These are phyloP conservation scores for Drosophila pallidifrons DNA, from an alignment of 1,140 invertebrate genomes.

Conservation along the genomic window DNA sequence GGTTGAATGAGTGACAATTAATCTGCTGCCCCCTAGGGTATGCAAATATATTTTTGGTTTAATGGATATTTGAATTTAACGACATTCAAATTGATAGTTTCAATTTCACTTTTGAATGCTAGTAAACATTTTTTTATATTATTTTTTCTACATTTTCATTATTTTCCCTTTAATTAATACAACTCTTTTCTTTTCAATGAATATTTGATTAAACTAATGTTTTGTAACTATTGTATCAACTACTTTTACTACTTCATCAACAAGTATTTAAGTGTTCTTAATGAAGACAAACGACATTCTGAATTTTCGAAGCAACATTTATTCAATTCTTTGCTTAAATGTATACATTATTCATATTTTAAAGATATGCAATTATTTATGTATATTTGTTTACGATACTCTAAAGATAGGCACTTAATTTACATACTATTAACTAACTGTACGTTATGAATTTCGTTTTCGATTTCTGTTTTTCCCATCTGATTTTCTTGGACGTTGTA, in stretches of 20 bases:
- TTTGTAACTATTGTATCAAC: no score
- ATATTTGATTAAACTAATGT: no score
- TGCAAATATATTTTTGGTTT: no score
- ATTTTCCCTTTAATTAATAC: no score
- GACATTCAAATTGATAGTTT: no score
- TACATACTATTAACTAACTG: slow-evolving; percentile 75
- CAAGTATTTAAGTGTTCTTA: neutral
- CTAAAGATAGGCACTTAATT: slow-evolving; percentile 77
- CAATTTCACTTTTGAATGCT: no score
- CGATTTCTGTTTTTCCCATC: slow-evolving; percentile 36
- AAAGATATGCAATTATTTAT: slow-evolving; percentile 56
- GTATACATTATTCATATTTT: slow-evolving; percentile 56
- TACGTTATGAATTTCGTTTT: slow-evolving; percentile 73
- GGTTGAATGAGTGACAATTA: no score
- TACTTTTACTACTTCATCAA: neutral
- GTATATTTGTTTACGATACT: slow-evolving; percentile 52
- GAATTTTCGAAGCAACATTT: slow-evolving; percentile 74
- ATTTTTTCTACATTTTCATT: no score
- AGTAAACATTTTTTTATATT: no score
- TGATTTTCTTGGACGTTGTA: slow-evolving; percentile 24
- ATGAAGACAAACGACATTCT: neutral
- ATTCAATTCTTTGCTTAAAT: slow-evolving; percentile 67
- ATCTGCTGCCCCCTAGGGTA: no score
- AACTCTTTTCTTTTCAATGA: no score
- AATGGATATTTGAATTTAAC: no score